Evolutionary conservation across 1,140 invertebrate species (phyloP), one percentile per base, ranked within the genome.

Genomic region (Camponotus pennsylvanicus): DNA sequence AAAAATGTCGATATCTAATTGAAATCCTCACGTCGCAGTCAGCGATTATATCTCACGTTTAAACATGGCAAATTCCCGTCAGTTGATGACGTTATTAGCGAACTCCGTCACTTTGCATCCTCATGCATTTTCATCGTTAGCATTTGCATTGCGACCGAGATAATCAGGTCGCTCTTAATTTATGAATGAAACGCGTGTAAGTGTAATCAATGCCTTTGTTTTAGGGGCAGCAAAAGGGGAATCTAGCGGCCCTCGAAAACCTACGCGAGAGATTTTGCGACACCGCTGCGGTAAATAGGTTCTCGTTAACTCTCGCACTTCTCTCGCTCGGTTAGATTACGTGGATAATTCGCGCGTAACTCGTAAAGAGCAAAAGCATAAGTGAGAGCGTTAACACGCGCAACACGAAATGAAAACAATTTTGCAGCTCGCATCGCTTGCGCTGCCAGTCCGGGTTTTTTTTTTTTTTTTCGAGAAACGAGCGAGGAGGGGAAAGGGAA

Each of bases 361-460:
- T 57, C 3, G 21, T 42, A 57, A 55, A 70, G 37, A 42, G 21
- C 15, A 32, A 42, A 27, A 45, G 37, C 18, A 13, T 27, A 77
- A 64, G 32, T 1, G 27, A 32, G 42, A 69, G 69, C 73, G 73
- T 77, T 88, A 80, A 78, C 86, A 80, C 52, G 75, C 71, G 76
- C 55, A 61, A 45, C 21, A 15, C 55, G 52, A 77, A 89, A 89
- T 83, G 85, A 70, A 89, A 89, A 86, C 88, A 78, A 89, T 89
- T 89, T 83, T 61, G 85, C 78, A 83, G 78, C 59, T 83, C 63
- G 75, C 87, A 21, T 32, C 59, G 40, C 34, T 32, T 55, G 45
- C 63, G n/a, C 66, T 13, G 52, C 27, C 34, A 52, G 73, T 73
- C 71, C 85, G 79, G 32, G 78, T 49, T 21, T 37, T 18, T 49